Percentiles rank a stretch among this genome's conserved stretches.
Evolutionary conservation across 2,888 invertebrate genomes (phyloP).

Genomic region (Glyphotaelius pellucidus): DNA sequence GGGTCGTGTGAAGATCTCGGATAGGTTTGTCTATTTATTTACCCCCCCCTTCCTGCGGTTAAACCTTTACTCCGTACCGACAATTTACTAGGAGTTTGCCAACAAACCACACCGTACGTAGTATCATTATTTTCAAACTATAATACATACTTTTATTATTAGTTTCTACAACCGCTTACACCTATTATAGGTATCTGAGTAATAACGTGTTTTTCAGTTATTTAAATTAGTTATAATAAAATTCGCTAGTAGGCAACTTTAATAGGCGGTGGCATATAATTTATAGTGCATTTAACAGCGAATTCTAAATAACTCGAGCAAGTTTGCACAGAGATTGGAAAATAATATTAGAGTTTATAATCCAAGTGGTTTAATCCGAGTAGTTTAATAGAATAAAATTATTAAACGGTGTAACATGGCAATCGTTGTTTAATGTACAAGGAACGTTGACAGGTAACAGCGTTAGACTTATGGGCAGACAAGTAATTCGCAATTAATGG

Average conservation of each 20-base stretch:
- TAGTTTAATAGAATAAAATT: background rate
- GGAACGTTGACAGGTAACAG: conserved; percentile 5
- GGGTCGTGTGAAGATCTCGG: conserved; percentile 53
- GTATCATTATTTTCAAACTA: background rate
- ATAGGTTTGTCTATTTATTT: conserved; percentile 52
- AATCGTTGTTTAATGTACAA: background rate
- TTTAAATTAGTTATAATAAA: background rate
- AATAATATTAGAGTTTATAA: background rate
- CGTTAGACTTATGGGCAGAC: conserved; percentile 21
- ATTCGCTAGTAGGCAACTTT: background rate
- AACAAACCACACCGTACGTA: background rate
- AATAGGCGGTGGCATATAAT: background rate
- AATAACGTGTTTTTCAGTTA: background rate
- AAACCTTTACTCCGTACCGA: background rate
- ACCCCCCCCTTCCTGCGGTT: conserved; percentile 22
- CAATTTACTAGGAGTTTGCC: conserved; percentile 15
- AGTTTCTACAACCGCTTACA: background rate
- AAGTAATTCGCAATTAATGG: conserved; percentile 39
- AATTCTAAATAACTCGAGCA: background rate
- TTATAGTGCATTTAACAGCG: background rate
- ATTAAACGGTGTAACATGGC: conserved; percentile 25
- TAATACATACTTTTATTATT: background rate
- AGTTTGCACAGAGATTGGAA: background rate
- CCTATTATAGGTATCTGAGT: background rate
- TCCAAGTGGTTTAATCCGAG: background rate